These are phyloP conservation scores for Notamacropus eugenii DNA, from an alignment of 2,797 vertebrate genomes.

Conservation along the genomic window DNA sequence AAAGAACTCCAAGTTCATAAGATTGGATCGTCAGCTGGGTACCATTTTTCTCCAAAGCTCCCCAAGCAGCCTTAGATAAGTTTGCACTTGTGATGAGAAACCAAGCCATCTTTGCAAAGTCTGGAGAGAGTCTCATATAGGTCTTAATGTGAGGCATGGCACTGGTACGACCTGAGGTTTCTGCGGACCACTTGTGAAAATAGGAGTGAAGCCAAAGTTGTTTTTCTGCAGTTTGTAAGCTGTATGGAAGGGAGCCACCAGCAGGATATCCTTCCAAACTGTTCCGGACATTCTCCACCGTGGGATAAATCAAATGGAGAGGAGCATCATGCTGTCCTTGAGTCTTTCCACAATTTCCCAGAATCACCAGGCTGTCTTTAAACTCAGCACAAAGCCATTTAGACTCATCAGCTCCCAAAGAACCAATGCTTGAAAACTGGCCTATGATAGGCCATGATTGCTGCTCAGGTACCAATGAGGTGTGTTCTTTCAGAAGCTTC, in stretches of 20 bases:
- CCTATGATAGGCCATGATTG: constrained; percentile 93
- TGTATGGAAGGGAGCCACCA: constrained; percentile 97
- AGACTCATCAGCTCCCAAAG: constrained; percentile 93
- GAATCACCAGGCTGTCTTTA: constrained; percentile 90
- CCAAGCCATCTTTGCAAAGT: constrained; percentile 94
- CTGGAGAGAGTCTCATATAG: constrained; percentile 93
- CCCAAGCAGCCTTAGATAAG: constrained; percentile 98
- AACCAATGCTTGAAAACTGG: constrained; percentile 98
- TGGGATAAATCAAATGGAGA: constrained; percentile 91
- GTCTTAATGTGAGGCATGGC: constrained; percentile 99
- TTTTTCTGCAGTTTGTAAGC: constrained; percentile 96
- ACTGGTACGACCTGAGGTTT: constrained; percentile 91
- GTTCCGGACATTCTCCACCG: no score
- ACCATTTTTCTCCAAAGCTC: constrained; percentile 94
- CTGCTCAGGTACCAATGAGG: constrained; percentile 75
- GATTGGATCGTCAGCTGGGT: constrained; percentile 97
- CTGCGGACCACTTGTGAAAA: constrained; percentile 95
- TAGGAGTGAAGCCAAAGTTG: constrained; percentile 96
- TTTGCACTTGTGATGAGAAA: constrained; percentile 98
- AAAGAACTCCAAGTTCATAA: constrained; percentile 97
- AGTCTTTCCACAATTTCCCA: constrained; percentile 80
- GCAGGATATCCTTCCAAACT: no score
- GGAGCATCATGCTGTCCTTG: constrained; percentile 82
- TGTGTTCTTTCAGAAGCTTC: constrained; percentile 91
- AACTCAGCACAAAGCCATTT: constrained; percentile 97